Percentiles rank a stretch among this genome's conserved stretches.
phyloP scores from a whole-genome alignment of 2,113 vertebrate species.

The Himantopus leucocephalus region DNA sequence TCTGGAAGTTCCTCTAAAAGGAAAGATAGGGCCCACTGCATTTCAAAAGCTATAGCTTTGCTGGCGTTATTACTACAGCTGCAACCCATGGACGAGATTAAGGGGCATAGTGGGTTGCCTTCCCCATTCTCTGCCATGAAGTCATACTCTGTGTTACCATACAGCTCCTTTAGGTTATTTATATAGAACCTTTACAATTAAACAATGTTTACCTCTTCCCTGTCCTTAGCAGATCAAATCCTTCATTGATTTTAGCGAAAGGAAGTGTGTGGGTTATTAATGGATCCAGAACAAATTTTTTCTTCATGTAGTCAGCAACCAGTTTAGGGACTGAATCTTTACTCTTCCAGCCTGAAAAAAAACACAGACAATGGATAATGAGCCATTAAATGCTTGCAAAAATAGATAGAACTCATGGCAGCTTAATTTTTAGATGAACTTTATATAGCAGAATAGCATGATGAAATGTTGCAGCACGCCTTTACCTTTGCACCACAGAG shows the following conservation, averaged over 20 bases:
- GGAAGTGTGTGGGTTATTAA: conserved; percentile 87
- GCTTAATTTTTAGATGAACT: background rate
- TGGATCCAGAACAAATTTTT: conserved; percentile 87
- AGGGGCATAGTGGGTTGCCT: background rate
- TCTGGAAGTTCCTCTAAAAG: background rate
- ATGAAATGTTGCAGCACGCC: background rate
- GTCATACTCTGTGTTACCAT: background rate
- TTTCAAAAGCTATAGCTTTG: background rate
- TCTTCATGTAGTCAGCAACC: conserved; percentile 85
- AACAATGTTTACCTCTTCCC: conserved; percentile 57
- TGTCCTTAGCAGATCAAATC: conserved; percentile 83
- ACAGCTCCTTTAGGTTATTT: background rate
- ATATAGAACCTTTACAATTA: background rate
- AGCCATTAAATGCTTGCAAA: background rate
- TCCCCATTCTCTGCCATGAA: background rate
- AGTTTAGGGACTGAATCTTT: conserved; percentile 81
- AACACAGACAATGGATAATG: background rate
- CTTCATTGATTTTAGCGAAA: conserved; percentile 84
- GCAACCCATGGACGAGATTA: background rate
- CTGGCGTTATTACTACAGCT: background rate
- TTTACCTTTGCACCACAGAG: background rate
- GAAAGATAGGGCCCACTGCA: background rate
- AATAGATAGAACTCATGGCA: background rate
- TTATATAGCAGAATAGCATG: background rate
- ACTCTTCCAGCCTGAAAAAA: conserved; percentile 67